A percentile compares a stretch with the other conserved stretches of the same genome.
Conservation (phyloP, 2,888 invertebrate genomes). For the Patella depressa region DNA sequence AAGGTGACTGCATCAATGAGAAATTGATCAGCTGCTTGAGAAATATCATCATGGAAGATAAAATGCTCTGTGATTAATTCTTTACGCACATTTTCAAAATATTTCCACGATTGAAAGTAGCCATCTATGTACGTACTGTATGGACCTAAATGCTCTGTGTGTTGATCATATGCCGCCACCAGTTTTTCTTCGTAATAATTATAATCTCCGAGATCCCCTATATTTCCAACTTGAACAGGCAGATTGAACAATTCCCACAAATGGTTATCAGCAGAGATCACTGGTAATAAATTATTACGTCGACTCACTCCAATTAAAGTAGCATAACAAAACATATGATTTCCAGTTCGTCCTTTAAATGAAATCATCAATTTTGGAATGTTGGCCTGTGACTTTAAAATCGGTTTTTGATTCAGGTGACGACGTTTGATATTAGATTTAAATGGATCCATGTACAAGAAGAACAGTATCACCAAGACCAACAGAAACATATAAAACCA, state of each 20-base stretch:
- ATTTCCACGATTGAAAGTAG: slow-evolving; percentile 61
- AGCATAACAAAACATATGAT: slow-evolving; percentile 60
- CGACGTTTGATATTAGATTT: too few relatives aligned
- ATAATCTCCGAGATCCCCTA: slow-evolving; percentile 21
- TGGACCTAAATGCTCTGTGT: slow-evolving; percentile 32
- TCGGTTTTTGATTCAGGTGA: too few relatives aligned
- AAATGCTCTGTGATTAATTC: slow-evolving; percentile 51
- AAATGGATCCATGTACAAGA: too few relatives aligned
- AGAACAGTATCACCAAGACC: too few relatives aligned
- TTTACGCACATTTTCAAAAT: slow-evolving; percentile 46
- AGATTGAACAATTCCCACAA: slow-evolving; percentile 48
- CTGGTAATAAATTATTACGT: slow-evolving; percentile 52
- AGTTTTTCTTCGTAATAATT: slow-evolving; percentile 26
- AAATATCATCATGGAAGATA: slow-evolving; percentile 44
- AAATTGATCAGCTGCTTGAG: slow-evolving; percentile 38
- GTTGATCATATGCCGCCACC: slow-evolving; percentile 34
- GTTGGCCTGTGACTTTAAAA: not conserved
- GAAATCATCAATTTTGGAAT: slow-evolving; percentile 37
- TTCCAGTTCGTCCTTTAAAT: slow-evolving; percentile 55
- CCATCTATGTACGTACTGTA: slow-evolving; percentile 44
- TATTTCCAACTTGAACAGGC: slow-evolving; percentile 35
- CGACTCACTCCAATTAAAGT: slow-evolving; percentile 52
- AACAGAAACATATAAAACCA: too few relatives aligned
- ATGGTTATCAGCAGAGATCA: slow-evolving; percentile 41
- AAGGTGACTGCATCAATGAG: slow-evolving; percentile 32